Evolutionary conservation across 2,888 invertebrate species (phyloP).

Genomic region (Parthenolecanium corni): DNA sequence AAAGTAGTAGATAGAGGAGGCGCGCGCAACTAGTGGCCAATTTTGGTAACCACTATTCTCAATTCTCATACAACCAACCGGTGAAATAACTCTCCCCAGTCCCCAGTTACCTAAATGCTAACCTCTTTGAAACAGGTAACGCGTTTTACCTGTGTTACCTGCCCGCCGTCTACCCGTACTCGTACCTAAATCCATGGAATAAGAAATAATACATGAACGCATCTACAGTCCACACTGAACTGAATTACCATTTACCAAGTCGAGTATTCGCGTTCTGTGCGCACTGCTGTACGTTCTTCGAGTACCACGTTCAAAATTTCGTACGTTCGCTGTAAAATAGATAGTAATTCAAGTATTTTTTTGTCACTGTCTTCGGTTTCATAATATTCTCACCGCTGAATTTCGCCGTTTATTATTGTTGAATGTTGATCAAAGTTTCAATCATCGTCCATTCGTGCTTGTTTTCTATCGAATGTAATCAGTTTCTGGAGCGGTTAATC

Average conservation of each 20-base stretch:
- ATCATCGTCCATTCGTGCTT: background rate
- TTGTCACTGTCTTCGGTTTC: background rate
- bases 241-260: conserved; percentile 10
- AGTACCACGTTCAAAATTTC: conserved; percentile 14
- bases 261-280: conserved; percentile 15
- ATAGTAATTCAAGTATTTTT: background rate
- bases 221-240: too few species aligned
- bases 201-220: too few species aligned
- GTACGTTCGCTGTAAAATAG: conserved; percentile 5
- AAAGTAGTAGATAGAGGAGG: background rate
- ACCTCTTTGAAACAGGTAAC: conserved; percentile 24
- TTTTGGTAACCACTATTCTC: conserved; percentile 16
- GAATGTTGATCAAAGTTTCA: background rate
- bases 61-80: conserved; percentile 10
- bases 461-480: too few species aligned
- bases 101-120: conserved; percentile 21
- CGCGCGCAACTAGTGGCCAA: background rate
- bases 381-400: background rate
- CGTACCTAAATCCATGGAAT: too few species aligned
- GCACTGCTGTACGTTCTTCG: conserved; percentile 6
- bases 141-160: conserved; percentile 21
- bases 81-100: conserved; percentile 21
- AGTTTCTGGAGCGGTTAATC: too few species aligned
- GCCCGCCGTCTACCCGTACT: background rate
- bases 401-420: background rate